Base-by-base conservation (phyloP, 2,113 vertebrate genomes). In the Muntiacus reevesi region DNA sequence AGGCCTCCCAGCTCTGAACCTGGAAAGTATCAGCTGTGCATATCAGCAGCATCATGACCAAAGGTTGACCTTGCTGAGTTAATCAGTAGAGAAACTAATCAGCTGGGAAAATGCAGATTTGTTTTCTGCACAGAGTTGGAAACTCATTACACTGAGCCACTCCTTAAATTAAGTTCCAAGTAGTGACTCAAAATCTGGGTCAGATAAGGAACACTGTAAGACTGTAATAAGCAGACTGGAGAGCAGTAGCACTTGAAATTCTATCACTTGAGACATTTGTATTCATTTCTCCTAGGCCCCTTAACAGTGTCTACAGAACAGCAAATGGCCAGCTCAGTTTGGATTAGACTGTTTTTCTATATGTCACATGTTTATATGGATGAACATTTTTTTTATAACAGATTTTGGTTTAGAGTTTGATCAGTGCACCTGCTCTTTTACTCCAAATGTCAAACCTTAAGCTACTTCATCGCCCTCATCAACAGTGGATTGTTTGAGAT, bases 101-200 rank as follows among this genome's bases (percentile, higher is more conserved):
- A 97, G 81, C 83, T 95, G 97, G 96, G 97, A 98, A 98, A 98
- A 98, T 97, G 97, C 96, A 97, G 97, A 98, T 98, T 97, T 98
- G 95, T 98, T 97, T 98, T 98, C 89, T 92, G 74, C 85, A 67
- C 87, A 74, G 89, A 98, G 88, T 95, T 97, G 86, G 97, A 96
- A 98, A 98, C 95, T 98, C 95, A 97, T 98, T 98, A 95, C 87
- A 87, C 78, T 40, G 59, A 98, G 82, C 93, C 94, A 95, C 94
- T 97, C 93, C 96, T 98, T 97, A 97, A 97, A 97, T 92, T 97
- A 97, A 96, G 94, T 92, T 97, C 96, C 47, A 85, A 96, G 88
- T 40, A 89, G 88, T 2, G 87, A 52, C 89, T 98, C 71, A 40
- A 87, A 96, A 96, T 97, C 97, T 97, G 89, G 94, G 94, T 96